Evolutionary conservation across 2,113 vertebrate genomes (phyloP), one percentile per base, ranked within the genome.

Genomic region (Smithornis capensis): DNA sequence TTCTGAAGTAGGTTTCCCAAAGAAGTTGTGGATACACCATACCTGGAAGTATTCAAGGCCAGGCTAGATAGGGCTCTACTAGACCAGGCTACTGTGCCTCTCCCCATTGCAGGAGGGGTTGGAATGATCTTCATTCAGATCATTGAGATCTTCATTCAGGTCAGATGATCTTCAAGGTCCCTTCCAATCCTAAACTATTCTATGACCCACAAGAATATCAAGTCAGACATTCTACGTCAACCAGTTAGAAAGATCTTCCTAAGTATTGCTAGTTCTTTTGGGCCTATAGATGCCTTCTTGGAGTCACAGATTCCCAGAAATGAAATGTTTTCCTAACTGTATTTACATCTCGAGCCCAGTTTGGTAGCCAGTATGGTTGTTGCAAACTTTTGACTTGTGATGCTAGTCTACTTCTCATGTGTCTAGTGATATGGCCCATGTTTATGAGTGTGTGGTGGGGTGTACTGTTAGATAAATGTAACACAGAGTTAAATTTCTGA

Each of bases 341-440:
- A 17, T 74, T 84, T 90, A 11, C 19, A 23, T 53, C 7, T 42
- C 25, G 27, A 84, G 3, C 2, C 2, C 3, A 31, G 28, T 71
- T 88, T 88, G 38, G 37, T 22, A 65, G 44, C 14, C 7, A 37
- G 24, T 25, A 14, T 35, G 21, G 12, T 65, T 67, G 22, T 15
- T 79, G 9, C 8, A 45, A 28, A 50, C 17, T 47, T 83, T 47
- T 16, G 29, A 52, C 50, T 62, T 90, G 10, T 80, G 9, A 17
- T n/a, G 6, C 38, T 56, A 49, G 14, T 24, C 45, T 74, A 4
- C 42, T 79, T 85, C 35, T 79, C 33, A 23, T 38, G 35, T 59
- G 11, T 57, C 52, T 63, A 33, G 11, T 35, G 11, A n/a, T 38
- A 68, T 1, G 2, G 14, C 29, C 15, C 1, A 0, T 40, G 28